A percentile compares a stretch with the other conserved stretches of the same genome.
Conservation (phyloP, 2,888 invertebrate species). For the Caradrina kadenii region DNA sequence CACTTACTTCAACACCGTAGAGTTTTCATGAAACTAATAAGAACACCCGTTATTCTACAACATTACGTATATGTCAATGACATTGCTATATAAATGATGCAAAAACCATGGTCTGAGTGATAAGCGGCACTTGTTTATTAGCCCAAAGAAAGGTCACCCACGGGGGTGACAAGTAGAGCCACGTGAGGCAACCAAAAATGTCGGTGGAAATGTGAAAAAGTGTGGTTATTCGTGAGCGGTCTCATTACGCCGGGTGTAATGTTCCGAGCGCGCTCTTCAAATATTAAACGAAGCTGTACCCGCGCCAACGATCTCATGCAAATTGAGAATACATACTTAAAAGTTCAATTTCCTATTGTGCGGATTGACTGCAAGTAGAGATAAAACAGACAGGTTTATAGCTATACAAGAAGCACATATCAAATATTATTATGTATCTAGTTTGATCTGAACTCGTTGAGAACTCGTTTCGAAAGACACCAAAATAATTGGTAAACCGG, state of each 20-base stretch:
- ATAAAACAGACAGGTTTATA: slow-evolving; percentile 5
- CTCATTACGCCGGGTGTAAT: slow-evolving; percentile 59
- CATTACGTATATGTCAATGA: slow-evolving; percentile 49
- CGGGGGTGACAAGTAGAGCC: slow-evolving; percentile 35
- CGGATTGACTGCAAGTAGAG: slow-evolving; percentile 15
- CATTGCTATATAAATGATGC: slow-evolving; percentile 41
- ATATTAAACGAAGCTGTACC: slow-evolving; percentile 68
- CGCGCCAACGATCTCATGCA: slow-evolving; percentile 61
- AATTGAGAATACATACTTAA: slow-evolving; percentile 66
- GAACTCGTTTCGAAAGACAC: slow-evolving; percentile 15
- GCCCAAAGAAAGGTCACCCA: slow-evolving; percentile 38
- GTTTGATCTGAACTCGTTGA: slow-evolving; percentile 9
- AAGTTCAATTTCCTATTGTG: slow-evolving; percentile 43
- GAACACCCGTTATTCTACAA: slow-evolving; percentile 48
- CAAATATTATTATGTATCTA: slow-evolving; percentile 20
- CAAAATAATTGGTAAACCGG: slow-evolving; percentile 1
- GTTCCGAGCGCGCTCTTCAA: slow-evolving; percentile 64
- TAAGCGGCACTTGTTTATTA: slow-evolving; percentile 41
- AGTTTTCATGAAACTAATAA: slow-evolving; percentile 53
- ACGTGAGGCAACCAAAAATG: slow-evolving; percentile 48
- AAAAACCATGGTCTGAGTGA: slow-evolving; percentile 37
- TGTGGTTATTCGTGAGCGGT: slow-evolving; percentile 52
- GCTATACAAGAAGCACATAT: slow-evolving; percentile 8
- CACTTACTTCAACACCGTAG: slow-evolving; percentile 30
- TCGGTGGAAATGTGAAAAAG: slow-evolving; percentile 52